phyloP scores from a whole-genome alignment of 1,140 invertebrate genomes.

The Aphaenogaster floridana region DNA sequence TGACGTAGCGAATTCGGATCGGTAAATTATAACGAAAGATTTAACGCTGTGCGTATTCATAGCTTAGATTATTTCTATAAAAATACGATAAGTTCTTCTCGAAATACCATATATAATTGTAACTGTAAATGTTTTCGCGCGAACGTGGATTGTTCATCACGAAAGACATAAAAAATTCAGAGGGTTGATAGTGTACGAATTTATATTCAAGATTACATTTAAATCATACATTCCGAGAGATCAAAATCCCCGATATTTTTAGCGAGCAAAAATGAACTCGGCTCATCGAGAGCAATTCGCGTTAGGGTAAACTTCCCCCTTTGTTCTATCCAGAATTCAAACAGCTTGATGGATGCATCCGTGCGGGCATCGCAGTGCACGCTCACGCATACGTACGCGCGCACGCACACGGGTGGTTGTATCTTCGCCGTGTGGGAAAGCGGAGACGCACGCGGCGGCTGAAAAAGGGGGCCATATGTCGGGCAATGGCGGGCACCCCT shows the following conservation, averaged over 20 bases:
- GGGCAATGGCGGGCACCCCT: slow-evolving; percentile 78
- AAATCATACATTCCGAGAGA: not conserved
- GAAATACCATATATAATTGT: not conserved
- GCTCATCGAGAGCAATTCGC: slow-evolving; percentile 6
- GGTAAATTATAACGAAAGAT: not conserved
- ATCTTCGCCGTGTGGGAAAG: slow-evolving; percentile 72
- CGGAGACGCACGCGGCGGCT: slow-evolving; percentile 77
- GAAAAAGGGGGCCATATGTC: slow-evolving; percentile 84
- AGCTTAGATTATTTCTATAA: not conserved
- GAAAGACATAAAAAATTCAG: not conserved
- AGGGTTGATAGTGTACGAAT: not conserved
- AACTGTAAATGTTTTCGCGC: not conserved
- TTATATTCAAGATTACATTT: not conserved
- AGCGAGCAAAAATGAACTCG: slow-evolving; percentile 2
- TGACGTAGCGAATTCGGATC: not conserved
- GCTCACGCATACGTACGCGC: not conserved
- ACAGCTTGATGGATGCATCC: slow-evolving; percentile 52
- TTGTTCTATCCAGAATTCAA: slow-evolving; percentile 55
- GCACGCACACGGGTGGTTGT: slow-evolving; percentile 54
- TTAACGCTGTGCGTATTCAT: not conserved
- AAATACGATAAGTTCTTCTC: not conserved
- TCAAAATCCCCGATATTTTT: not conserved
- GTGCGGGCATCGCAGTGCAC: slow-evolving; percentile 36
- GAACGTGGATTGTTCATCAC: not conserved
- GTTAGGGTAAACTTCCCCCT: slow-evolving; percentile 43